Conservation (phyloP, 2,797 vertebrate species). For the Alca torda region DNA sequence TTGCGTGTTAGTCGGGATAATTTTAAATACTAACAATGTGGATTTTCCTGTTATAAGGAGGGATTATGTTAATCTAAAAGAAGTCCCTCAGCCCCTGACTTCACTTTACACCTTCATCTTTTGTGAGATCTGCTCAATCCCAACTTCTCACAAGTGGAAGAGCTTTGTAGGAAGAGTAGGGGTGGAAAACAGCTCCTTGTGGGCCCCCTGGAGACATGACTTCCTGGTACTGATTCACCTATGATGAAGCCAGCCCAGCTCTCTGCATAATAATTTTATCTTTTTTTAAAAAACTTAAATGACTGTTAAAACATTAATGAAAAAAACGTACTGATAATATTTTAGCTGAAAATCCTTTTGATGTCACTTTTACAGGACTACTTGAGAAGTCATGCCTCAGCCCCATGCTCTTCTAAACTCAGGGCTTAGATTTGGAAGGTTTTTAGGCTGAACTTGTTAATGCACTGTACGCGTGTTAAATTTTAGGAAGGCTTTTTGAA, state of each 20-base stretch:
- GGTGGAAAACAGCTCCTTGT: not conserved
- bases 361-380: not conserved
- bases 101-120: not conserved
- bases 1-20: not conserved
- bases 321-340: not conserved
- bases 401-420: not conserved
- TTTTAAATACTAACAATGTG: not conserved
- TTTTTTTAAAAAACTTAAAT: not conserved
- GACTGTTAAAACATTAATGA: not conserved
- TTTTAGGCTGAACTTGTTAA: not conserved
- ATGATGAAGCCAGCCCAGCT: not conserved
- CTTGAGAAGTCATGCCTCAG: not conserved
- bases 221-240: slow-evolving; percentile 15
- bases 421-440: not conserved
- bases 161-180: not conserved
- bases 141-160: not conserved
- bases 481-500: not conserved
- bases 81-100: not conserved
- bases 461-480: not conserved
- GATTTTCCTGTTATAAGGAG: not conserved
- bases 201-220: not conserved
- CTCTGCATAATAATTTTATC: not conserved
- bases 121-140: not conserved
- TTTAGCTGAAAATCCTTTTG: not conserved
- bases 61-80: not conserved